Percentiles rank a stretch among this genome's conserved stretches.
Evolutionary conservation across 2,888 invertebrate genomes (phyloP).

Genomic region (Argyresthia albistria): DNA sequence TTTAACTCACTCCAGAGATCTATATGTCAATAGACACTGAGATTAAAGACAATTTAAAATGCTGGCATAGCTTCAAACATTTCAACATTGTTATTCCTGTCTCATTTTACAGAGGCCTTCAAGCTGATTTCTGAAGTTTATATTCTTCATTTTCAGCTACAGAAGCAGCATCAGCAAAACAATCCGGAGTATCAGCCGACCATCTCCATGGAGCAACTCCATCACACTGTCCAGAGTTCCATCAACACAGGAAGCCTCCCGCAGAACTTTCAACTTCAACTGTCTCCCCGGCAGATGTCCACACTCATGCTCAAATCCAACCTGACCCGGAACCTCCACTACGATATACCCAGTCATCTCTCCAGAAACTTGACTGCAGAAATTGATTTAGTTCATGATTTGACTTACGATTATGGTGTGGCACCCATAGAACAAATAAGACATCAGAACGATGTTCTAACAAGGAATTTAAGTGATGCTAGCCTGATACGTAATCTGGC

Average conservation of each 20-base stretch:
- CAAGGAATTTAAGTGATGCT: conserved; percentile 20
- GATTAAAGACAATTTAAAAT: too few species aligned
- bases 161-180: conserved; percentile 40
- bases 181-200: conserved; percentile 43
- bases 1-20: too few species aligned
- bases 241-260: conserved; percentile 34
- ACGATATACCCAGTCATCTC: conserved; percentile 47
- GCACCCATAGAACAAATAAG: neutral
- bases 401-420: conserved; percentile 16
- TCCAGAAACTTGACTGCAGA: conserved; percentile 32
- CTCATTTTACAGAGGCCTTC: too few species aligned
- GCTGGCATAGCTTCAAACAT: too few species aligned
- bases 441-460: conserved; percentile 22
- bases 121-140: too few species aligned
- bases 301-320: conserved; percentile 56
- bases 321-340: conserved; percentile 36
- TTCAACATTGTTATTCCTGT: too few species aligned
- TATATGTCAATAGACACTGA: too few species aligned
- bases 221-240: conserved; percentile 54
- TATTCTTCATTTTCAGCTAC: conserved; percentile 30
- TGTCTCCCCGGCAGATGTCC: conserved; percentile 58
- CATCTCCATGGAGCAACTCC: conserved; percentile 58
- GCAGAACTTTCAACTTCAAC: conserved; percentile 52
- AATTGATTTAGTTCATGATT: conserved; percentile 35
- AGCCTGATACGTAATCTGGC: neutral